Evolutionary conservation across 2,797 vertebrate species (phyloP), one percentile per base, ranked within the genome.

Genomic region (Calcarius lapponicus): DNA sequence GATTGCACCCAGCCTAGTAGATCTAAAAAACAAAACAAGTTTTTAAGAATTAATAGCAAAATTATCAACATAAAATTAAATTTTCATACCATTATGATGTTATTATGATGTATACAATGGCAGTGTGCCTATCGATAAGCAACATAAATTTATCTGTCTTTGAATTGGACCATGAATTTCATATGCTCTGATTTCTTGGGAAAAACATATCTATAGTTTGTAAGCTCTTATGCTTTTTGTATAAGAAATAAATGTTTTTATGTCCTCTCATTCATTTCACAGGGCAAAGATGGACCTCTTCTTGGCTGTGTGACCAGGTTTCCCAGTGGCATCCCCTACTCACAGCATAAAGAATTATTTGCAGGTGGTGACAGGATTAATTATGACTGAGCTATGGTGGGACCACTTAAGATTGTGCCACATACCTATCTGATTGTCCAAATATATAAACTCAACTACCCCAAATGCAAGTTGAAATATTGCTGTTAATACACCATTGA

Each of bases 91-190:
- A 85, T 88, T 88, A 88, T 62, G 34, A 61, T 69, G 32, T 54
- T 91, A 34, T 67, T 88, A 69, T 65, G 26, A 62, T 86, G 13
- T 64, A 32, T 80, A 86, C 40, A 85, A 56, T 82, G 83, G 71
- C 88, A 95, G 13, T 1, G 1, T 73, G 70, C 82, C 76, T 81
- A 84, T 92, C 26, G 9, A 93, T 84, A 86, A 92, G 17, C 43
- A 88, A 45, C n/a, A 60, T 73, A 81, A 88, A 93, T 92, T 93
- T 69, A 74, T 80, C 67, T 92, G 61, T 67, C 80, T 91, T 50
- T 86, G 43, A 83, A 80, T n/a, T 66, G 40, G 7, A 78, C 36
- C 17, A 29, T 56, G 28, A 58, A 58, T 93, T 86, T 86, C 26
- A 50, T 38, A 69, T 36, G 12, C 11, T 85, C 32, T 18, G 42